Conservation (phyloP, 2,888 invertebrate species). For the Fragum sueziense region DNA sequence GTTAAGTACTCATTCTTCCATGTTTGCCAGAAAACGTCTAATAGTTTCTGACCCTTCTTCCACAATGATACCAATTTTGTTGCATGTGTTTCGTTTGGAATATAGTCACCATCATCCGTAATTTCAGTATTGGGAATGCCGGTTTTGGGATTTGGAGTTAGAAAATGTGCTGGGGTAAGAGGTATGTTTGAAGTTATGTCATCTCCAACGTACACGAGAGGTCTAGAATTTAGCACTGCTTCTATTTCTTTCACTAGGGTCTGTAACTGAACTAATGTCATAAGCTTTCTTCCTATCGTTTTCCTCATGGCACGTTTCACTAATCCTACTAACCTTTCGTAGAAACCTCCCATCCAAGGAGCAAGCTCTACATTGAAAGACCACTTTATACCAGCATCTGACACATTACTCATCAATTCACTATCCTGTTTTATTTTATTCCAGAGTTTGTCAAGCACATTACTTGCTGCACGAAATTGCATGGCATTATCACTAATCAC, state of each 20-base stretch:
- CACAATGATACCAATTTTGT: too few species aligned
- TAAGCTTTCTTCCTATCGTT: slow-evolving; percentile 22
- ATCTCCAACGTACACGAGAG: slow-evolving; percentile 46
- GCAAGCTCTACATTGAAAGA: slow-evolving; percentile 38
- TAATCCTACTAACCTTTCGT: slow-evolving; percentile 43
- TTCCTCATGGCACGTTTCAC: slow-evolving; percentile 45
- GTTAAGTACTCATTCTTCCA: slow-evolving; percentile 48
- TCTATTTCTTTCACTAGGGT: slow-evolving; percentile 49
- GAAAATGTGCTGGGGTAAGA: slow-evolving; percentile 38
- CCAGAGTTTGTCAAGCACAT: slow-evolving; percentile 19
- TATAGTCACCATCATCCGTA: slow-evolving; percentile 27
- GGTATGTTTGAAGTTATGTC: slow-evolving; percentile 42
- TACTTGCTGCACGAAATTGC: slow-evolving; percentile 35
- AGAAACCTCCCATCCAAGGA: slow-evolving; percentile 50
- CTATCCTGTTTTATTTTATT: slow-evolving; percentile 4
- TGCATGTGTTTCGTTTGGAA: slow-evolving; percentile 14
- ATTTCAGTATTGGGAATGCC: slow-evolving; percentile 28
- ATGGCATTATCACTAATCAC: slow-evolving; percentile 34
- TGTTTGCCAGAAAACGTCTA: slow-evolving; percentile 41
- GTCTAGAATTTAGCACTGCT: slow-evolving; percentile 37
- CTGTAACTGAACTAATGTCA: slow-evolving; percentile 28
- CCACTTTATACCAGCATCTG: slow-evolving; percentile 29
- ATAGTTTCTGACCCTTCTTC: slow-evolving; percentile 29
- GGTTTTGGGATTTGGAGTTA: slow-evolving; percentile 32
- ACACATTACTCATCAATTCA: slow-evolving; percentile 32